A percentile compares a stretch with the other conserved stretches of the same genome.
Evolutionary conservation across 2,888 invertebrate genomes (phyloP).

Genomic region (Diogma glabrata): DNA sequence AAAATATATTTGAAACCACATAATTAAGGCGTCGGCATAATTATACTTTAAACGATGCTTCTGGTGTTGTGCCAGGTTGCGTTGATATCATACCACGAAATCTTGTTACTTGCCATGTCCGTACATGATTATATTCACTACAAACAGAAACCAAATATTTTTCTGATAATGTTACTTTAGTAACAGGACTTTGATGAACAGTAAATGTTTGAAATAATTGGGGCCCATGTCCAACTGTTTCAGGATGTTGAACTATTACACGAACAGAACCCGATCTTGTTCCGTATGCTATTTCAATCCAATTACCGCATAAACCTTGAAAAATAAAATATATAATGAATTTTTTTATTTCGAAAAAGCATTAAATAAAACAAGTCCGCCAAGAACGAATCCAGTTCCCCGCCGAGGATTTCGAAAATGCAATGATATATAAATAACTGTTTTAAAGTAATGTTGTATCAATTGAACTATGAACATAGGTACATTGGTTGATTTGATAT

Average conservation of each 20-base stretch:
- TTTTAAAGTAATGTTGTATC: too few species aligned
- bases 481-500: too few species aligned
- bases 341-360: too few species aligned
- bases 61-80: constrained; percentile 94
- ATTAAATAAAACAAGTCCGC: too few species aligned
- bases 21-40: not conserved
- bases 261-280: constrained; percentile 91
- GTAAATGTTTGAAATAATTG: constrained; percentile 97
- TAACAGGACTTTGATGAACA: constrained; percentile 91
- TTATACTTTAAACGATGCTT: constrained; percentile 94
- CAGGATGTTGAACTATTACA: constrained; percentile 97
- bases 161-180: constrained; percentile 87
- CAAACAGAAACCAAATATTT: constrained; percentile 93
- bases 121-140: constrained; percentile 94
- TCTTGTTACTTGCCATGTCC: constrained; percentile 93
- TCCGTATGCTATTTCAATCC: constrained; percentile 99
- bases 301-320: constrained; percentile 96
- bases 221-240: constrained; percentile 96
- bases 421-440: too few species aligned
- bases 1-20: not conserved
- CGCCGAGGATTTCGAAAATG: too few species aligned
- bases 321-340: too few species aligned
- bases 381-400: too few species aligned
- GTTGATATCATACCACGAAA: constrained; percentile 98
- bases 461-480: too few species aligned